phyloP scores from a whole-genome alignment of 53 echinoderm and acorn worm genomes.

The Holothuria scabra region DNA sequence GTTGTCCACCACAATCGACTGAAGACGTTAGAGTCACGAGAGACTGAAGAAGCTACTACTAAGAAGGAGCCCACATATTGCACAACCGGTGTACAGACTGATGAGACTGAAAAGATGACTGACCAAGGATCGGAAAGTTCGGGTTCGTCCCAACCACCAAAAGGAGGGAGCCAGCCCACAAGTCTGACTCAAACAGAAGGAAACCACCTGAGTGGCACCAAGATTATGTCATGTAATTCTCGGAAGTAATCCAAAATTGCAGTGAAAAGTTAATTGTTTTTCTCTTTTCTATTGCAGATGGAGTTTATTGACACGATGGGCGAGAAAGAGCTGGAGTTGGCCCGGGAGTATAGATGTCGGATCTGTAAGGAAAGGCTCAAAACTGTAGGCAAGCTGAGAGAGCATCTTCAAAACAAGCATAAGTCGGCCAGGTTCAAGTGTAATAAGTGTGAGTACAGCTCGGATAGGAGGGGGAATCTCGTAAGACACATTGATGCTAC shows the following conservation, averaged over 20 bases:
- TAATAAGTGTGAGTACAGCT: neutral
- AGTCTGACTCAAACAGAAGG: neutral
- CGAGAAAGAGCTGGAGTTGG: too few species aligned
- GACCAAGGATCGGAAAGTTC: neutral
- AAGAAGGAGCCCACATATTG: neutral
- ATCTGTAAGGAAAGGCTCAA: neutral
- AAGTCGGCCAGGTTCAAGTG: neutral
- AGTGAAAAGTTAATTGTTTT: too few species aligned
- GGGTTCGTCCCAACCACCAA: too few species aligned
- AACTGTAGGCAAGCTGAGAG: neutral
- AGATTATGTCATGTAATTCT: neutral
- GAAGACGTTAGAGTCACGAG: neutral
- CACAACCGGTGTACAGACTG: constrained; percentile 8
- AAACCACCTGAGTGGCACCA: constrained; percentile 10
- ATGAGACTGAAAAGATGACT: neutral
- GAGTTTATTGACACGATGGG: too few species aligned
- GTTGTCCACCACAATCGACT: constrained; percentile 25
- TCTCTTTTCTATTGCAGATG: too few species aligned
- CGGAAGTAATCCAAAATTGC: too few species aligned
- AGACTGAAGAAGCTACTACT: neutral
- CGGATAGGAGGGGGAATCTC: neutral
- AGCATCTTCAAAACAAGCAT: neutral
- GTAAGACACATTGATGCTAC: neutral
- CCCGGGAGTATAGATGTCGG: too few species aligned
- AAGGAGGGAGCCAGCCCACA: too few species aligned